Evolutionary conservation across 2,888 invertebrate species (phyloP).

Genomic region (Heliconius ismenius): DNA sequence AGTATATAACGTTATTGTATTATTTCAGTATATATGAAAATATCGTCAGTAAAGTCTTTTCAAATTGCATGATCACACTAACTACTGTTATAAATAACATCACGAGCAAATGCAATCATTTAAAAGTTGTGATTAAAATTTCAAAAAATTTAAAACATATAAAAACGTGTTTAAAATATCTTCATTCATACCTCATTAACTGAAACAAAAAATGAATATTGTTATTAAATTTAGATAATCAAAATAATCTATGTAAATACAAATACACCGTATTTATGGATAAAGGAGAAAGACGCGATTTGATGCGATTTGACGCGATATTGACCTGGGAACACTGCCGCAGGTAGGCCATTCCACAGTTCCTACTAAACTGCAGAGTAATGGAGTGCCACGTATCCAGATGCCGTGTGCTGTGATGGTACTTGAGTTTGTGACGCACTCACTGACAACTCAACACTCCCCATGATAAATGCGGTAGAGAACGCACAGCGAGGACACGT

Average conservation of each 20-base stretch:
- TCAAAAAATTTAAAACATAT: not conserved
- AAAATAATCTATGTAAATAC: not conserved
- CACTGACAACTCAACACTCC: no score
- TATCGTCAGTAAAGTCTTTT: not conserved
- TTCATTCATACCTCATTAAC: not conserved
- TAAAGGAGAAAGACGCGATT: no score
- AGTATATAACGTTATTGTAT: not conserved
- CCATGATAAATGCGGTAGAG: no score
- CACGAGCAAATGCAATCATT: slow-evolving; percentile 14
- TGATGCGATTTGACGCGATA: no score
- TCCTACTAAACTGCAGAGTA: no score
- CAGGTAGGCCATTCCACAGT: no score
- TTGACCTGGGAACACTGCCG: no score
- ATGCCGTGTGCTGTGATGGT: no score
- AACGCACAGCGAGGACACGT: no score
- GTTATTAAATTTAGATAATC: not conserved
- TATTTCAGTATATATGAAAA: not conserved
- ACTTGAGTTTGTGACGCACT: no score
- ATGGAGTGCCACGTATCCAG: no score
- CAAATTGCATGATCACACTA: slow-evolving; percentile 4
- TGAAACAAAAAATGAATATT: slow-evolving; percentile 13
- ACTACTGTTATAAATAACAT: slow-evolving; percentile 8
- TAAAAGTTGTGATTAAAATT: slow-evolving; percentile 10
- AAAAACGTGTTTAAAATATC: slow-evolving; percentile 3
- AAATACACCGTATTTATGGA: not conserved